These are phyloP conservation scores for Ladona fulva DNA, from an alignment of 1,140 invertebrate genomes.

Conservation along the genomic window DNA sequence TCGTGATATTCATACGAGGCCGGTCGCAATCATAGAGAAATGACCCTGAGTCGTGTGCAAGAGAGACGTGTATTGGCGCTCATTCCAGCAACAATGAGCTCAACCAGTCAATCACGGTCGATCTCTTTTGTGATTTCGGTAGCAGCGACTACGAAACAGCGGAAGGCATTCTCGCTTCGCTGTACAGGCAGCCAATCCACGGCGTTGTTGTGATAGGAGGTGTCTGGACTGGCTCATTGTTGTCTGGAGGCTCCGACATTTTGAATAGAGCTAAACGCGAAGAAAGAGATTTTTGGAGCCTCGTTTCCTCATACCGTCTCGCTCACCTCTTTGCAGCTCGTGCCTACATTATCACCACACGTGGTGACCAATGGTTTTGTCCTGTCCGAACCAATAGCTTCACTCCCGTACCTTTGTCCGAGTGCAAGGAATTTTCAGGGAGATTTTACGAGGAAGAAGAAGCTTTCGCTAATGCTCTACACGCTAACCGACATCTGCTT, in stretches of 20 bases:
- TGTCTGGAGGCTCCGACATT: not conserved
- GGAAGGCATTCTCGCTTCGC: not conserved
- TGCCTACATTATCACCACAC: not conserved
- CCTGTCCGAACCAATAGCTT: not conserved
- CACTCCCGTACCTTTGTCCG: not conserved
- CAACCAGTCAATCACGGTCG: not conserved
- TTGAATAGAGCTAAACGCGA: not conserved
- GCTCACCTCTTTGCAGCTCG: not conserved
- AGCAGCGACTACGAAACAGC: not conserved
- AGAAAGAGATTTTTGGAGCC: not conserved
- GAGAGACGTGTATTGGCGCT: not conserved
- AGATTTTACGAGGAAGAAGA: too few relatives aligned
- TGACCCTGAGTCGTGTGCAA: not conserved
- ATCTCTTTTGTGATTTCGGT: not conserved
- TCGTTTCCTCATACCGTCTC: not conserved
- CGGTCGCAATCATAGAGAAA: not conserved
- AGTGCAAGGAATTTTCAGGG: too few relatives aligned
- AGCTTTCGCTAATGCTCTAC: too few relatives aligned
- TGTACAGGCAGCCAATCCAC: not conserved
- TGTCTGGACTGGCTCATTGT: not conserved
- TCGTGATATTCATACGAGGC: too few relatives aligned
- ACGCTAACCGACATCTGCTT: too few relatives aligned
- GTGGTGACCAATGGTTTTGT: not conserved
- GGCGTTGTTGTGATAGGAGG: not conserved
- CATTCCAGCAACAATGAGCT: not conserved